Evolutionary conservation across 1,140 invertebrate species (phyloP).

Genomic region (Lerema accius): DNA sequence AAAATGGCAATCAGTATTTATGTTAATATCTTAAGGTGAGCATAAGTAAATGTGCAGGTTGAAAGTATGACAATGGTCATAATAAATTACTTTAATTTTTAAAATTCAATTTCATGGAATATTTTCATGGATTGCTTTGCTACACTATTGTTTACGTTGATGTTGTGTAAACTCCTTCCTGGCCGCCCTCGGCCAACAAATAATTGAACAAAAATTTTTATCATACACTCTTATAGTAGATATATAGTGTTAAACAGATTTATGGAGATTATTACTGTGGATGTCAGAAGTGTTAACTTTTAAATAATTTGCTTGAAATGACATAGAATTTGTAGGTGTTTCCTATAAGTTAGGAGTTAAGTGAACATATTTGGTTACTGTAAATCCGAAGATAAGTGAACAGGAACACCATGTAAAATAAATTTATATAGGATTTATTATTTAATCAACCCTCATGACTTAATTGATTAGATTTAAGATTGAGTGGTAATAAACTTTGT

Average conservation of each 20-base stretch:
- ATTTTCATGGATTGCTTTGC: constrained; percentile 9
- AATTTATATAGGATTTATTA: constrained; percentile 79
- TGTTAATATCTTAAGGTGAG: constrained; percentile 8
- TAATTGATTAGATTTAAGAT: constrained; percentile 74
- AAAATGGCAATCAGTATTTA: constrained; percentile 1
- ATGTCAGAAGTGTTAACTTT: constrained; percentile 41
- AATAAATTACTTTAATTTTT: constrained; percentile 4
- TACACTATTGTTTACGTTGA: constrained; percentile 10
- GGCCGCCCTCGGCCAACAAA: constrained; percentile 32
- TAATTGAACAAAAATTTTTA: constrained; percentile 63
- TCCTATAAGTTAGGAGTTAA: constrained; percentile 44
- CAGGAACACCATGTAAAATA: constrained; percentile 64
- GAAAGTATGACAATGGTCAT: constrained; percentile 10
- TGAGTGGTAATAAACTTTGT: constrained; percentile 77
- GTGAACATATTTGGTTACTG: constrained; percentile 53
- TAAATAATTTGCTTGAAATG: constrained; percentile 51
- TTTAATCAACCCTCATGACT: constrained; percentile 77
- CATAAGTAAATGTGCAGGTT: constrained; percentile 17
- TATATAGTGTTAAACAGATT: constrained; percentile 46
- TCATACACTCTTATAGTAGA: constrained; percentile 56
- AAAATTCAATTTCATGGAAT: constrained; percentile 1
- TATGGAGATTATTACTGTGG: constrained; percentile 59
- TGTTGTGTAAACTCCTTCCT: constrained; percentile 5
- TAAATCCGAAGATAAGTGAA: constrained; percentile 65
- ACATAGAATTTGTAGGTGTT: constrained; percentile 47